Evolutionary conservation across 2,113 vertebrate species (phyloP).

Genomic region (Calcarius ornatus): DNA sequence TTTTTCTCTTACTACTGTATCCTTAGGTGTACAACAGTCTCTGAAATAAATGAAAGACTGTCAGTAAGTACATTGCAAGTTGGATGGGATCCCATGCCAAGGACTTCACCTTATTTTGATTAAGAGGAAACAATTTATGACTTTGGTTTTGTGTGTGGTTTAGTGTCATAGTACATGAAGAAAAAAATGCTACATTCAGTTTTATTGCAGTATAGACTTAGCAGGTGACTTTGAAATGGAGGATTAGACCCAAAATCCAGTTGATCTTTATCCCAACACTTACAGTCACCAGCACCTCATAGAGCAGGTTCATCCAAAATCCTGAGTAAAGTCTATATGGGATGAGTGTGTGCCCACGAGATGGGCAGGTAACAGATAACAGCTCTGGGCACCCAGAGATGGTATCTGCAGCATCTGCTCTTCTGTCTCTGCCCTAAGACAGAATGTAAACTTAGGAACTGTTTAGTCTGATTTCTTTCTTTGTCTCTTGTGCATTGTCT

Average conservation of each 20-base stretch:
- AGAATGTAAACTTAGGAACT: neutral
- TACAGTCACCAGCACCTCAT: neutral
- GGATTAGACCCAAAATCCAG: neutral
- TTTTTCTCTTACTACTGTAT: neutral
- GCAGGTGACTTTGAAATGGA: neutral
- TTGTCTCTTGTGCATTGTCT: neutral
- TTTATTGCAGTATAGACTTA: neutral
- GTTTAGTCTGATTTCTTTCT: neutral
- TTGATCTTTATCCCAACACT: neutral
- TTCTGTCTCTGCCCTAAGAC: neutral
- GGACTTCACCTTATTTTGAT: neutral
- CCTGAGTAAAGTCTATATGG: neutral
- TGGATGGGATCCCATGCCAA: neutral
- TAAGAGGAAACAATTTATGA: neutral
- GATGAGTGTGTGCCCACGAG: accelerated
- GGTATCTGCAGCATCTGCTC: neutral
- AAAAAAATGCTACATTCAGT: neutral
- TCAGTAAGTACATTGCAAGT: neutral
- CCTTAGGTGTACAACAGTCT: neutral
- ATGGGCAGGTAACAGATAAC: neutral
- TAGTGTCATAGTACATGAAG: neutral
- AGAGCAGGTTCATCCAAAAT: neutral
- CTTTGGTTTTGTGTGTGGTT: neutral
- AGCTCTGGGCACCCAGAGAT: neutral
- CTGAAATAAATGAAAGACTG: neutral